phyloP scores from a whole-genome alignment of 2,888 invertebrate genomes.

The Cremastinae sp. region DNA sequence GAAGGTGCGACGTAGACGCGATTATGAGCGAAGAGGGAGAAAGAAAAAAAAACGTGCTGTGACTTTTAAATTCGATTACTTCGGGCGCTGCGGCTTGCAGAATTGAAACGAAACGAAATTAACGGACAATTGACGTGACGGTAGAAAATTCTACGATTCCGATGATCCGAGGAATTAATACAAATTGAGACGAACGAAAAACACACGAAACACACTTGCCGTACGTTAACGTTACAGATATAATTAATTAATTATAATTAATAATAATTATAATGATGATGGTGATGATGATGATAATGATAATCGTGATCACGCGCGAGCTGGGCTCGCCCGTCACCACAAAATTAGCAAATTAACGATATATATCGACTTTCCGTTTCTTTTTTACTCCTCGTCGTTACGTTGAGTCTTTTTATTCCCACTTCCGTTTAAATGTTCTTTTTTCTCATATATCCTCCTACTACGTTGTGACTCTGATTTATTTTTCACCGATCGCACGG shows the following conservation, averaged over 20 bases:
- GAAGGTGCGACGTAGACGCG: constrained; percentile 36
- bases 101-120: constrained; percentile 44
- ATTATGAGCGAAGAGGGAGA: constrained; percentile 44
- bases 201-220: constrained; percentile 55
- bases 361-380: constrained; percentile 12
- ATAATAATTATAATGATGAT: constrained; percentile 43
- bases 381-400: constrained; percentile 25
- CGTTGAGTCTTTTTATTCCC: constrained; percentile 2
- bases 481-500: constrained; percentile 19
- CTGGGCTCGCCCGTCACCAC: constrained; percentile 55
- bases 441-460: background rate
- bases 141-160: constrained; percentile 14
- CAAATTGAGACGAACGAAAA: constrained; percentile 1
- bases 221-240: constrained; percentile 45
- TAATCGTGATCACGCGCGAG: constrained; percentile 50
- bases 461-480: background rate
- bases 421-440: too few species aligned
- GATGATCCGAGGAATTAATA: constrained; percentile 3
- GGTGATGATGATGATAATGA: constrained; percentile 32
- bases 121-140: constrained; percentile 39
- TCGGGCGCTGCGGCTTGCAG: constrained; percentile 67
- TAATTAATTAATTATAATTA: constrained; percentile 32
- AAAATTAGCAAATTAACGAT: constrained; percentile 40
- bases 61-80: constrained; percentile 69
- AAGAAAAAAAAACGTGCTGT: constrained; percentile 70